Evolutionary conservation across 2,113 vertebrate genomes (phyloP), one percentile per base, ranked within the genome.

Genomic region (Pituophis catenifer): DNA sequence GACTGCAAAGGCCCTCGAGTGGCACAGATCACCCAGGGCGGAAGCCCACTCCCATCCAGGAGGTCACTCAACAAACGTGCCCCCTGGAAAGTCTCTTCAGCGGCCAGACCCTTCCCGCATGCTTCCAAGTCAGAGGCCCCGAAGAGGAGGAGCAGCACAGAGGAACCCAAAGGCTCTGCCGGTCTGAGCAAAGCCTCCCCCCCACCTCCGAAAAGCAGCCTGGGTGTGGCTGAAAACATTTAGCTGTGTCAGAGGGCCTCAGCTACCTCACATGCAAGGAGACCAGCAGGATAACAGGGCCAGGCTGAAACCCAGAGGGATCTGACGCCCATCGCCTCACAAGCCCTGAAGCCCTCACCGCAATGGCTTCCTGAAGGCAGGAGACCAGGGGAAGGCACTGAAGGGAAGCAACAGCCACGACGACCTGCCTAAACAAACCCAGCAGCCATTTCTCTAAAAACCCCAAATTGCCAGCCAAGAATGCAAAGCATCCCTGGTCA

Each of bases 281-380:
- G 62, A 12, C 11, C 62, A 2, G n/a, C 65, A 13, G 65, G n/a
- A 1, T 17, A 75, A 17, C 0, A 33, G n/a, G 65, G 65, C 29
- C 65, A n/a, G 29, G n/a, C n/a, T 2, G 15, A 70, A 75, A n/a
- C 13, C 5, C 7, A 1, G 29, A 13, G 17, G n/a, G 26, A 12
- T 12, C 33, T 75, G 33, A 33, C 0, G 13, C n/a, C n/a, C 15
- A 17, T 0, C 65, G 2, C n/a, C n/a, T 75, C 2, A 3, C n/a
- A 33, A 19, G 13, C n/a, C n/a, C 70, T 17, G 15, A 38, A 75
- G n/a, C 12, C 65, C 13, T 13, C n/a, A 2, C 13, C 1, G 1
- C 1, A 3, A 38, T 75, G 70, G n/a, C n/a, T 19, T 17, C 1
- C 3, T 29, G 26, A 65, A 29, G 26, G 10, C 62, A 65, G 10